Evolutionary conservation across 2,888 invertebrate genomes (phyloP), one percentile per base, ranked within the genome.

Genomic region (Choristoneura rosaceana): DNA sequence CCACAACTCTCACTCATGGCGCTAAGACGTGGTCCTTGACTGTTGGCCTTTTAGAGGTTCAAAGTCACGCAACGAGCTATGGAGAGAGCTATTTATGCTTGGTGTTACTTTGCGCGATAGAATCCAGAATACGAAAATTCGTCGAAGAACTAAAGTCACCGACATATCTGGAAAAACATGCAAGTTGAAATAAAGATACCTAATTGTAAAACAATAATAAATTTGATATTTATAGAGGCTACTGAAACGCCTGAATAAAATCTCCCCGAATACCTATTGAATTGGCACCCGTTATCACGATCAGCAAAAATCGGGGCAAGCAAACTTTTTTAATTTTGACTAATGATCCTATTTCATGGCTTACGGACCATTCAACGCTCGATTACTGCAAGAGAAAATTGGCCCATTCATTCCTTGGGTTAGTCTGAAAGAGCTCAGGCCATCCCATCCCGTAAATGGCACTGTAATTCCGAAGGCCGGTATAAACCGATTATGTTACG

Each of bases 361-460:
- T 85, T 84, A 83, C 84, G 87, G 86, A 85, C 88, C 85, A 89
- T 92, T 87, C 88, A 82, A 85, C 87, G 91, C 84, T 90, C 91
- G 90, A 91, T 92, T 93, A 91, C 87, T 63, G 85, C 84, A 82
- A 83, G 84, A 83, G 90, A 87, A 90, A 90, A 92, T 93, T 92
- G 91, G 86, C 87, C 85, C 88, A 92, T 92, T 88, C 87, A 90
- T 92, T 90, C 85, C 86, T 80, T 77, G 81, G 80, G 80, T 81
- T 82, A 77, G 80, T 79, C 79, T 79, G 79, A 75, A 58, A 74
- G 76, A 79, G 34, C 41, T 25, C 43, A 52, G 50, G 76, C 75
- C 76, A 70, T 77, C 75, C 78, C 77, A 84, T 83, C 83, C 82
- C 84, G 82, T 82, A 81, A 86, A 87, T 85, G 87, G 84, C 82